Evolutionary conservation across 2,113 vertebrate genomes (phyloP).

Genomic region (Puffinus mauretanicus): DNA sequence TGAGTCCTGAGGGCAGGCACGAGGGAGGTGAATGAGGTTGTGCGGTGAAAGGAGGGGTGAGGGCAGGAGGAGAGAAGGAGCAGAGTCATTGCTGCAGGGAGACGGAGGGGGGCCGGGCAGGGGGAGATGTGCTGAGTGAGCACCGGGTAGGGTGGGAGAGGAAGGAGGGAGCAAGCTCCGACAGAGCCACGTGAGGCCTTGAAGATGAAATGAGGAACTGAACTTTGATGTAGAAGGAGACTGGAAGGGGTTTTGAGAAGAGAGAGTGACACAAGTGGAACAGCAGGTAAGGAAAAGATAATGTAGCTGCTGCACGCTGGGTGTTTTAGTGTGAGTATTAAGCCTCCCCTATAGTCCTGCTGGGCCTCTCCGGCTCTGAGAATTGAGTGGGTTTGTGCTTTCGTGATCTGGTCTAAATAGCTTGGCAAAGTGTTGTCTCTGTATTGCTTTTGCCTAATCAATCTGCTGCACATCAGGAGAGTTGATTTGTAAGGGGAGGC

Average conservation of each 20-base stretch:
- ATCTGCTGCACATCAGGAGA: background rate
- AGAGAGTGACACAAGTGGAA: constrained; percentile 56
- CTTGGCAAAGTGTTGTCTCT: background rate
- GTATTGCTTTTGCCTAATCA: constrained; percentile 1
- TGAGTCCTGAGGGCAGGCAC: background rate
- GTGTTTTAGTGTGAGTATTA: constrained; percentile 22
- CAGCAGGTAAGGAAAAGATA: constrained; percentile 56
- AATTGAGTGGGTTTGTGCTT: constrained; percentile 25
- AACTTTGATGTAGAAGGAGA: constrained; percentile 52
- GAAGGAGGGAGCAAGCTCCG: background rate
- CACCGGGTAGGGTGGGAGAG: background rate
- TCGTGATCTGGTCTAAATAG: background rate
- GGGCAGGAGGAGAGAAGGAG: background rate
- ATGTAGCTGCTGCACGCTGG: background rate
- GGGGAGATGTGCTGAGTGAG: background rate
- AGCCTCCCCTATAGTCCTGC: constrained; percentile 6
- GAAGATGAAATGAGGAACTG: constrained; percentile 39
- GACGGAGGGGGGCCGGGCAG: background rate
- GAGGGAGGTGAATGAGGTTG: background rate
- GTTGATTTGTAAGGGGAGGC: background rate
- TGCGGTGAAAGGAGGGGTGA: background rate
- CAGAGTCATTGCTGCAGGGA: background rate
- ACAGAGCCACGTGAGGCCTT: background rate
- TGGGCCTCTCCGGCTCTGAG: constrained; percentile 4
- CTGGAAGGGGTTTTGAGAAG: constrained; percentile 8